Percentiles rank a stretch among this genome's conserved stretches.
Conservation (phyloP, 2,797 vertebrate species). For the Arnoldichthys spilopterus region DNA sequence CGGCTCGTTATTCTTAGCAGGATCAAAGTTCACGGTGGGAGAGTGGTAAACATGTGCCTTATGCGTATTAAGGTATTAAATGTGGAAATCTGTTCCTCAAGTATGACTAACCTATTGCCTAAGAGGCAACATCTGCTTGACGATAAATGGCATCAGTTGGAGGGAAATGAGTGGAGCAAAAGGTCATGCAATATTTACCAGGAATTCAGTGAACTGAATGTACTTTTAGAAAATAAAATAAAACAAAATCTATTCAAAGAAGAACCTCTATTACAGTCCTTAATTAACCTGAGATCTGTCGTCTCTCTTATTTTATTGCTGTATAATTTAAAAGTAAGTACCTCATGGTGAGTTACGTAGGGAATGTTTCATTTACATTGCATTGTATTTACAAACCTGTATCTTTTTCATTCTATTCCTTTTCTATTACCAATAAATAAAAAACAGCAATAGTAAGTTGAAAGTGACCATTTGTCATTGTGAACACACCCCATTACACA, state of each 20-base stretch:
- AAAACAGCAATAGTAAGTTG: too few relatives aligned
- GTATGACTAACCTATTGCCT: not conserved
- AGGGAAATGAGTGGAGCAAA: not conserved
- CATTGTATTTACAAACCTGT: not conserved
- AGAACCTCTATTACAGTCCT: too few relatives aligned
- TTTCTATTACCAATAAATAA: too few relatives aligned
- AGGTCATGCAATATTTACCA: not conserved
- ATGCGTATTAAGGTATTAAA: conserved; percentile 10
- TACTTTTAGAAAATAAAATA: not conserved
- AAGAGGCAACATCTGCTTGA: not conserved
- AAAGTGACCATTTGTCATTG: too few relatives aligned
- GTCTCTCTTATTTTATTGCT: not conserved
- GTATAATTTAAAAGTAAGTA: not conserved
- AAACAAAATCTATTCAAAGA: not conserved
- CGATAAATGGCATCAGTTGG: not conserved
- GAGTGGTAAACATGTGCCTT: not conserved
- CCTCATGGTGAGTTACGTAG: not conserved
- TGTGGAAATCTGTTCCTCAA: not conserved
- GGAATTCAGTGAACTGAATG: not conserved
- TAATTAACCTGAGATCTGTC: not conserved
- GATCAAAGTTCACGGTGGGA: not conserved
- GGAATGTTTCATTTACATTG: not conserved
- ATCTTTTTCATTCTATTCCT: not conserved
- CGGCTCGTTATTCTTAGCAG: not conserved
- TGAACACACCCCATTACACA: too few relatives aligned